Conservation (phyloP, 1,140 invertebrate species). For the Hyphantria cunea region DNA sequence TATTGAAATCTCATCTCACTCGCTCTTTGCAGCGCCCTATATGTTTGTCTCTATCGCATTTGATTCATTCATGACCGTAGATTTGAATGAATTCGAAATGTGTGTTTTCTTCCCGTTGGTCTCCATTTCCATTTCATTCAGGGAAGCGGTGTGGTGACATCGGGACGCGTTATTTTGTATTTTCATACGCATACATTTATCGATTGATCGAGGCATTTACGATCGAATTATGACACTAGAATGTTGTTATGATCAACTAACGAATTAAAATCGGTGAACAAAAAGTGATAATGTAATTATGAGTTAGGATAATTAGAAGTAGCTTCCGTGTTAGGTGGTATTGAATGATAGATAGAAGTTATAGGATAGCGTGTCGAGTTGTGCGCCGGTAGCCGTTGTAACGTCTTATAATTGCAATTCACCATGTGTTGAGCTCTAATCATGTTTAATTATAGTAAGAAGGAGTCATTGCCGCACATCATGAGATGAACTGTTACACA, state of each 20-base stretch:
- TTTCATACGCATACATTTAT: background rate
- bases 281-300: slow-evolving; percentile 41
- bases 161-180: slow-evolving; percentile 30
- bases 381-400: slow-evolving; percentile 62
- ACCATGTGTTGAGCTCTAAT: slow-evolving; percentile 78
- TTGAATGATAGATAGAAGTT: slow-evolving; percentile 68
- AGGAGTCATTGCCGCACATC: slow-evolving; percentile 77
- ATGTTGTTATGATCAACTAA: slow-evolving; percentile 13
- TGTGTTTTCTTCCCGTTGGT: slow-evolving; percentile 49
- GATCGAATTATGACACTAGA: background rate
- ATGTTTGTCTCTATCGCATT: slow-evolving; percentile 74
- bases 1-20: slow-evolving; percentile 74
- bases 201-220: background rate
- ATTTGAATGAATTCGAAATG: slow-evolving; percentile 75
- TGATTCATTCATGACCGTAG: slow-evolving; percentile 75
- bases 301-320: slow-evolving; percentile 55
- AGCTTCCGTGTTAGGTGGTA: slow-evolving; percentile 61
- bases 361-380: slow-evolving; percentile 65
- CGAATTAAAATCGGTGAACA: slow-evolving; percentile 19
- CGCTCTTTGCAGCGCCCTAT: slow-evolving; percentile 32
- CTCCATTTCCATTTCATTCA: slow-evolving; percentile 42
- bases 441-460: slow-evolving; percentile 76
- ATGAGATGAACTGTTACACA: slow-evolving; percentile 79
- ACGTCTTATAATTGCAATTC: slow-evolving; percentile 72
- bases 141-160: slow-evolving; percentile 36